Conservation (phyloP, 2,113 vertebrate genomes). For the Eublepharis macularius region DNA sequence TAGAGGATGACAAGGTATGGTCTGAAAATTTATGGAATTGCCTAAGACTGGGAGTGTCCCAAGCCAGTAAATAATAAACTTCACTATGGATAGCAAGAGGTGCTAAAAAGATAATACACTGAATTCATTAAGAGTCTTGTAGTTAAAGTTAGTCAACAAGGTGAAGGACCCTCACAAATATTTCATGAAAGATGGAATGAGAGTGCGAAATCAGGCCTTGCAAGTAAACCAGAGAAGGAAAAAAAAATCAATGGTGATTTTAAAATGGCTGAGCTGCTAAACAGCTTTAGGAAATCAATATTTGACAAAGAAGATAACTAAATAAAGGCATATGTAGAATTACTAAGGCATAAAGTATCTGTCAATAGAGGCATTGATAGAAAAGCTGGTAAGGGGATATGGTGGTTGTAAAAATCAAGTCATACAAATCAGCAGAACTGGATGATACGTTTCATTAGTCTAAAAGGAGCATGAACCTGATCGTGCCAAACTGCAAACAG, state of each 20-base stretch:
- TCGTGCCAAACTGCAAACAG: not conserved
- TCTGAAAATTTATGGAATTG: not conserved
- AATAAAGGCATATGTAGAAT: constrained; percentile 39
- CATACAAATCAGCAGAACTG: not conserved
- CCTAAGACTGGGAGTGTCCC: not conserved
- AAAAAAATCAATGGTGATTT: constrained; percentile 65
- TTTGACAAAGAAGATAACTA: constrained; percentile 62
- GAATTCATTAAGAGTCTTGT: not conserved
- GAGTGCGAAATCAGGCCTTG: constrained; percentile 36
- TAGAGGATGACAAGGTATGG: not conserved
- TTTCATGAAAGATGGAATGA: constrained; percentile 35
- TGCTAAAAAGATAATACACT: not conserved
- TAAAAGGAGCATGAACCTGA: not conserved
- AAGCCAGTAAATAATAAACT: not conserved
- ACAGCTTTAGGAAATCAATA: constrained; percentile 61
- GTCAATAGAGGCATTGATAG: constrained; percentile 34
- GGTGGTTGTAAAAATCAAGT: constrained; percentile 8
- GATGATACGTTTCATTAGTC: not conserved
- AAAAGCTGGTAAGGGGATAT: constrained; percentile 19
- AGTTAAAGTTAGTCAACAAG: constrained; percentile 4
- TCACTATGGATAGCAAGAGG: not conserved
- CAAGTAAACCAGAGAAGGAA: constrained; percentile 57
- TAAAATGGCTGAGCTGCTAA: constrained; percentile 63
- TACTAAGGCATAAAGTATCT: constrained; percentile 57
- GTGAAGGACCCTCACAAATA: constrained; percentile 21